phyloP scores from a whole-genome alignment of 2,888 invertebrate genomes.

The Caenorhabditis sp. region DNA sequence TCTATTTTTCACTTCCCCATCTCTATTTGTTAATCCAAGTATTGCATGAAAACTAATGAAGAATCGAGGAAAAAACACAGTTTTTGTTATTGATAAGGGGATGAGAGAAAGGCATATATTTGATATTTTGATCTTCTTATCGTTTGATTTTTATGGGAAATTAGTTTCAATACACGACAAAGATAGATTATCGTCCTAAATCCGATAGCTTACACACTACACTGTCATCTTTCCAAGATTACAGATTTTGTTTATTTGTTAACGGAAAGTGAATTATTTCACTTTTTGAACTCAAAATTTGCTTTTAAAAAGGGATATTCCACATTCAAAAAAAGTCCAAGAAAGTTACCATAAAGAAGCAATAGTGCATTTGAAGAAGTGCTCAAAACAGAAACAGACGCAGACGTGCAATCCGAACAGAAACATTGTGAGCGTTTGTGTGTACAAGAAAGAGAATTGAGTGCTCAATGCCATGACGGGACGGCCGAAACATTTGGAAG shows the following conservation, averaged over 20 bases:
- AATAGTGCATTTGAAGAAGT: neutral
- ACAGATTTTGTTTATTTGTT: neutral
- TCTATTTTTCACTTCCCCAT: neutral
- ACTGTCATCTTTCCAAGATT: neutral
- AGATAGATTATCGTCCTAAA: conserved; percentile 1
- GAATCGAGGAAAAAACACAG: neutral
- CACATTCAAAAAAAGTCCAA: neutral
- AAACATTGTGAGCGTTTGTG: conserved; percentile 26
- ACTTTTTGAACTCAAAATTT: neutral
- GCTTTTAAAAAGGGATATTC: no score
- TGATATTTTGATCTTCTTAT: conserved; percentile 15
- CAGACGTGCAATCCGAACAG: conserved; percentile 44
- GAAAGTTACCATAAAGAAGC: neutral
- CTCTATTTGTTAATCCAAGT: conserved; percentile 4
- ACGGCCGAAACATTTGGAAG: conserved; percentile 27
- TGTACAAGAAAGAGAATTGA: conserved; percentile 48
- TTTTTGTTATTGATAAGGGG: neutral
- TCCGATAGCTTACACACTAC: neutral
- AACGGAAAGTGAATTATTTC: neutral
- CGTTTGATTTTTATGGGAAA: neutral
- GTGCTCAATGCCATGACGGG: conserved; percentile 44
- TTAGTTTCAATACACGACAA: conserved; percentile 11
- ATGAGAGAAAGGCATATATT: neutral
- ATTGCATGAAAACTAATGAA: neutral
- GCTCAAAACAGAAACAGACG: conserved; percentile 14